Base-by-base conservation (phyloP, 2,888 invertebrate species). In the Resseliella maxima region DNA sequence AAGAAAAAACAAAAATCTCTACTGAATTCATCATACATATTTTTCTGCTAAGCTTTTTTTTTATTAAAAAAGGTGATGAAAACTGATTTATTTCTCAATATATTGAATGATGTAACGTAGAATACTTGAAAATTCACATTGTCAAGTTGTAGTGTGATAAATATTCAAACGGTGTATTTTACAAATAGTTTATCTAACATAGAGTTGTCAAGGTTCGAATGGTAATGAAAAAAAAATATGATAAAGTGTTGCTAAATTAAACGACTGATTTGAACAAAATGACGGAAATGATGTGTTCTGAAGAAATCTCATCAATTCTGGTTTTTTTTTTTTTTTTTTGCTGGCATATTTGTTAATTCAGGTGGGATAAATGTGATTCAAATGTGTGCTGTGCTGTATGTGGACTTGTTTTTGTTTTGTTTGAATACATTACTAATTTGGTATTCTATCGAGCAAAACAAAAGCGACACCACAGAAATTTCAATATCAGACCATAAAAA, bases 401-500 rank as follows among this genome's bases (percentile, higher is more conserved):
- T 72, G 8, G n/a, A n/a, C 18, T 50, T 18, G 8, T 12, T 72
- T 72, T 27, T 72, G 31, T 31, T 72, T 72, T 35, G 72, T 1
- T 35, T 59, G 72, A 72, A 72, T 72, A n/a, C 15, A 3, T 72
- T 72, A 12, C 59, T 59, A 59, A 59, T 59, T 59, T 59, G n/a
- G 59, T 24, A 59, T 59, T 59, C 59, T 59, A 59, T 59, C n/a
- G n/a, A 72, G 12, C 31, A 31, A 35, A 72, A 35, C 27, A 72
- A 72, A 72, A 72, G 31, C 10, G 0, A 72, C 72, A 31, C n/a
- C 59, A 15, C 24, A 59, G 31, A 72, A 31, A 72, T 31, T 72
- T 72, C 72, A 72, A 72, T 72, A 72, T 72, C 72, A 72, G 27
- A 72, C 72, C 31, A 72, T 72, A 31, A 72, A 59, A 3, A n/a